Evolutionary conservation across 1,140 invertebrate genomes (phyloP).

Genomic region (Lepidotrigona ventralis): DNA sequence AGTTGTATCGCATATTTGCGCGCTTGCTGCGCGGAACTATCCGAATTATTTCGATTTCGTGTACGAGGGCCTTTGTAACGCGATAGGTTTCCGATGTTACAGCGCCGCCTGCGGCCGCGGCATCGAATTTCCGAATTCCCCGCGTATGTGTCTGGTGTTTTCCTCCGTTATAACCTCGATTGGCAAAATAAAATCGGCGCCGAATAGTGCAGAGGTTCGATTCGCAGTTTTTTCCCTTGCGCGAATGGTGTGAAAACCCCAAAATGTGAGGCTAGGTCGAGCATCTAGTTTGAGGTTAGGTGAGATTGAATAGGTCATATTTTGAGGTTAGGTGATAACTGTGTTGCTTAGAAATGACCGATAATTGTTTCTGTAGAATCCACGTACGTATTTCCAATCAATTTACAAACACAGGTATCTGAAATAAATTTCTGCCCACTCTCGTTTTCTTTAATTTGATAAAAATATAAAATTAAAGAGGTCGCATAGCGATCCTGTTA

Average conservation of each 20-base stretch:
- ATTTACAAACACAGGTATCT: too few relatives aligned
- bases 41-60: slow-evolving; percentile 63
- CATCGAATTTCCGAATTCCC: slow-evolving; percentile 60
- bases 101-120: slow-evolving; percentile 51
- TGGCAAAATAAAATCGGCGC: slow-evolving; percentile 24
- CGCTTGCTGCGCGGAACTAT: slow-evolving; percentile 48
- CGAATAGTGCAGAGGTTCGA: neutral
- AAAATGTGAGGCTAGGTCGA: neutral
- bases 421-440: too few relatives aligned
- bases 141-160: slow-evolving; percentile 14
- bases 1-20: slow-evolving; percentile 54
- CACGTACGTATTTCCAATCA: too few relatives aligned
- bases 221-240: neutral
- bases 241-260: neutral
- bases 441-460: too few relatives aligned
- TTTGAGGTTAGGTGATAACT: too few relatives aligned
- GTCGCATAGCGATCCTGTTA: too few relatives aligned
- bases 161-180: slow-evolving; percentile 1
- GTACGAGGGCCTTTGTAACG: slow-evolving; percentile 58
- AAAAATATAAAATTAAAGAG: too few relatives aligned
- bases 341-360: too few relatives aligned
- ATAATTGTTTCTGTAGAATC: too few relatives aligned
- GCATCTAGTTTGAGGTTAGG: too few relatives aligned
- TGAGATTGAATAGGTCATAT: too few relatives aligned
- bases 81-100: slow-evolving; percentile 60